Base-by-base conservation (phyloP, 2,888 invertebrate species). In the Diadegma fenestrale region DNA sequence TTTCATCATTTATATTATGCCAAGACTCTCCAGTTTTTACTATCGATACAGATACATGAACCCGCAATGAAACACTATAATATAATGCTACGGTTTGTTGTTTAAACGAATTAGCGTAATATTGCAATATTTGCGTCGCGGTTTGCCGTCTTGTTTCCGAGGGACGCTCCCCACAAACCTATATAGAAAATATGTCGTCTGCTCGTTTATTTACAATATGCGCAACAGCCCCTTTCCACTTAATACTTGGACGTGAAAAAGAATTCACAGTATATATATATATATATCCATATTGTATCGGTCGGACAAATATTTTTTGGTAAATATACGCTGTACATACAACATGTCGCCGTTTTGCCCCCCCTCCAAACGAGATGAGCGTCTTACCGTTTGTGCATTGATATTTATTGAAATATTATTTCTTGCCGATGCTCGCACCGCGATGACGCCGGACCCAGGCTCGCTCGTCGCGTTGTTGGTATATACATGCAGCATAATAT, bases 201-300 rank as follows among this genome's bases (percentile, higher is more conserved):
- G n/a, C 93, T 93, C 92, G 93, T 93, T 93, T 94, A 94, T 94
- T 89, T 94, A 94, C 94, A 94, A 94, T 94, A 93, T 94, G 92
- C n/a, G n/a, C n/a, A n/a, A n/a, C 92, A 92, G 93, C 91, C 92
- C n/a, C n/a, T n/a, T n/a, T n/a, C n/a, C n/a, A n/a, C 93, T 92
- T 90, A 91, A 92, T 92, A 91, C 90, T 91, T 91, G 89, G 90
- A 90, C 88, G 91, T 92, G 92, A 91, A 92, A 91, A 93, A 90
- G 88, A 89, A 89, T 89, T 89, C 87, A 88, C 91, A 89, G 92
- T 91, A 92, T 90, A 91, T 91, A 91, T n/a, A n/a, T n/a, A n/a
- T n/a, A n/a, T n/a, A n/a, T n/a, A n/a, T n/a, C n/a, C n/a, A n/a
- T n/a, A n/a, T n/a, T n/a, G 19, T 91, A 91, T 90, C 89, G n/a